Base-by-base conservation (phyloP, 2,888 invertebrate species). In the Amblyjoppa fuscipennis region DNA sequence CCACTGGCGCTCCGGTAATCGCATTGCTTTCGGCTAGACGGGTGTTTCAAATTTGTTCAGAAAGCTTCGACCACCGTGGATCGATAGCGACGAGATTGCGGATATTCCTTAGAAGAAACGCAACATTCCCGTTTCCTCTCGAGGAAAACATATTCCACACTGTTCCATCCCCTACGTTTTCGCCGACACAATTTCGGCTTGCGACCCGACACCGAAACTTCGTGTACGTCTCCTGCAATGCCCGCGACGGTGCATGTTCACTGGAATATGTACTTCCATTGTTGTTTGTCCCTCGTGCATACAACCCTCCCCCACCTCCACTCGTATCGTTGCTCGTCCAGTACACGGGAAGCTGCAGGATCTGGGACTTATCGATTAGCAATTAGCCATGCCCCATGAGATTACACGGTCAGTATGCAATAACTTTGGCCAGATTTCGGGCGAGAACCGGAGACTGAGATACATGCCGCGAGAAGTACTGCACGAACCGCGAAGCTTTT, bases 331-430 rank as follows among this genome's bases (percentile, higher is more conserved):
- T 59, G 38, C 38, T 59, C 41, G 53, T 53, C 0, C 9, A 9
- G 25, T 25, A 56, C 25, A 25, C 56, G 9, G 56, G 61, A 61
- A 1, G 31, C 61, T 56, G 2, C 59, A 31, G 69, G 13, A 31
- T 59, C 61, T 41, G 38, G 7, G 64, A 34, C 53, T 82, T 51
- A 73, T 82, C 71, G 71, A 82, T 77, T 61, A 71, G n/a, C 77
- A 59, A 78, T 83, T 78, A 78, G 68, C 66, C 49, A 74, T 61
- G 28, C 28, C 74, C 74, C 45, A 7, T 38, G 74, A 83, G 71
- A 66, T 49, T 78, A 78, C 73, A 59, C 31, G 64, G 59, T 25
- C 70, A 49, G 38, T 59, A 49, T 34, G 75, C 31, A 34, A 31
- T 45, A 68, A 73, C 49, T 78, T 66, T 49, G 71, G 31, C 51